phyloP scores from a whole-genome alignment of 2,797 vertebrate genomes.

The Spondyliosoma cantharus region DNA sequence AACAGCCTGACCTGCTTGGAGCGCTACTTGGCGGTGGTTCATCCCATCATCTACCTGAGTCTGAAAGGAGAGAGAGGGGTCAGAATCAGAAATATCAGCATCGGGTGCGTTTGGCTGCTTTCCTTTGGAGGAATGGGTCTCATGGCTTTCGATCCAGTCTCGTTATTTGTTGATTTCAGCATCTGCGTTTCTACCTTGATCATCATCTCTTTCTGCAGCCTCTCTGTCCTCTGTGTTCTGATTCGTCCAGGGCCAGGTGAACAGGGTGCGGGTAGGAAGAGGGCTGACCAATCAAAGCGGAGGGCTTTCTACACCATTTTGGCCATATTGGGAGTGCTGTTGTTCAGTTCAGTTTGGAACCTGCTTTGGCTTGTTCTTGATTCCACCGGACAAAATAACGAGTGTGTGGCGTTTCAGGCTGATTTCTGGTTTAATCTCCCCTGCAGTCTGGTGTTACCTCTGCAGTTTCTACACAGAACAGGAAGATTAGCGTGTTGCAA shows the following conservation, averaged over 20 bases:
- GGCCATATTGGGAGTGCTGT: constrained; percentile 9
- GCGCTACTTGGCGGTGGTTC: constrained; percentile 53
- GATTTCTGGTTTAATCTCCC: neutral
- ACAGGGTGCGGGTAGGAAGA: neutral
- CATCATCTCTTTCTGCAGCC: constrained; percentile 26
- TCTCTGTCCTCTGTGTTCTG: constrained; percentile 46
- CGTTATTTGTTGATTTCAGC: fast-evolving
- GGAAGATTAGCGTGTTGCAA: neutral
- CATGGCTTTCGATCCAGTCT: fast-evolving
- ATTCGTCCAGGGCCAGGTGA: constrained; percentile 46
- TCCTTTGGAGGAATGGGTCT: neutral
- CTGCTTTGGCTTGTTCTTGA: fast-evolving
- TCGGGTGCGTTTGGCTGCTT: neutral
- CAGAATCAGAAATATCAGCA: neutral
- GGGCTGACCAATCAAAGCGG: constrained; percentile 17
- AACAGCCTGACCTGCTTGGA: constrained; percentile 50
- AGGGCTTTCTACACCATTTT: constrained; percentile 37
- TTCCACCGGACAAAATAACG: fast-evolving
- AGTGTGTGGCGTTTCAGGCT: fast-evolving
- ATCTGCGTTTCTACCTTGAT: fast-evolving
- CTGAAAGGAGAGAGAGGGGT: neutral
- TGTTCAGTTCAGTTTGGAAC: neutral
- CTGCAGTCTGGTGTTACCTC: constrained; percentile 40
- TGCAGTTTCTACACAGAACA: constrained; percentile 49
- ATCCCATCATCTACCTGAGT: constrained; percentile 47